These are phyloP conservation scores for Dendroctonus ponderosae DNA, from an alignment of 1,140 invertebrate species.

Conservation along the genomic window DNA sequence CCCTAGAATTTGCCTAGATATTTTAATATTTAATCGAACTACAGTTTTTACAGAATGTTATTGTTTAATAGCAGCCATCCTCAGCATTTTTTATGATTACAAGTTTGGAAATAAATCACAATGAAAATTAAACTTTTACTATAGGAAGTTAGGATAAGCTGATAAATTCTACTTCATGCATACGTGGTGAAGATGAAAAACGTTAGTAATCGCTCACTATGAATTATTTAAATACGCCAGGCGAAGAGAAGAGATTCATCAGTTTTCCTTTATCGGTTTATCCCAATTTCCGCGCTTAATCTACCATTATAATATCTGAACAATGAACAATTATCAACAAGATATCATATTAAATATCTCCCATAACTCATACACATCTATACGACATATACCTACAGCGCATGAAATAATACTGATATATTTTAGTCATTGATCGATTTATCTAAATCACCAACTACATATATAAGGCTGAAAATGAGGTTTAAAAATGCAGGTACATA, in stretches of 20 bases:
- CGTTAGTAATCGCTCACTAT: too few species aligned
- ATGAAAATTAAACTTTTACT: not conserved
- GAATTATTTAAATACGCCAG: too few species aligned
- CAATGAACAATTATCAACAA: too few species aligned
- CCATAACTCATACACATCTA: too few species aligned
- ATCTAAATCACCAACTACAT: conserved; percentile 13
- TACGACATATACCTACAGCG: too few species aligned
- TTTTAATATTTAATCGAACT: conserved; percentile 23
- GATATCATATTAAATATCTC: too few species aligned
- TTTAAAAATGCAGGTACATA: conserved; percentile 24
- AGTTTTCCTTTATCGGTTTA: too few species aligned
- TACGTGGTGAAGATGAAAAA: not conserved
- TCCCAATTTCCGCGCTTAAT: too few species aligned
- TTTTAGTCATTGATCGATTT: not conserved
- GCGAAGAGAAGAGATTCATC: too few species aligned
- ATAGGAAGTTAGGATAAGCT: not conserved
- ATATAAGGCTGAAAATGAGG: conserved; percentile 9
- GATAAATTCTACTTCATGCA: not conserved
- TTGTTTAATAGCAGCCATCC: conserved; percentile 30
- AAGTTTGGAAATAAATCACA: conserved; percentile 4
- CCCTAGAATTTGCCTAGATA: conserved; percentile 30
- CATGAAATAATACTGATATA: conserved; percentile 19
- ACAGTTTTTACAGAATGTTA: conserved; percentile 28
- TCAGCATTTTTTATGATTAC: conserved; percentile 22
- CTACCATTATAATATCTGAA: too few species aligned